Conservation (phyloP, 2,888 invertebrate species). For the Acrocyrtus sp. region DNA sequence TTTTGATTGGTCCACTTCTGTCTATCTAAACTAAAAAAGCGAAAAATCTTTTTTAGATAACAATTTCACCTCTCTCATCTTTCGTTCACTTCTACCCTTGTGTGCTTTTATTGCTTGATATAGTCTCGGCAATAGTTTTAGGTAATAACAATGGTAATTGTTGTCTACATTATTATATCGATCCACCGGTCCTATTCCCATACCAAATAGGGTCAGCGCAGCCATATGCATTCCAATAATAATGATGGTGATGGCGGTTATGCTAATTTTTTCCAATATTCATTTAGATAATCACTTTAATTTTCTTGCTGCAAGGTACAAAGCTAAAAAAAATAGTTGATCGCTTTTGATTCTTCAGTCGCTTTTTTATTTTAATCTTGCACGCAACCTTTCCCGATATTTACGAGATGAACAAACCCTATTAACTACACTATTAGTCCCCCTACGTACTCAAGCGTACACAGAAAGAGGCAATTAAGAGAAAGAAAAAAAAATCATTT, state of each 20-base stretch:
- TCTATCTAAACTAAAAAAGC: conserved; percentile 27
- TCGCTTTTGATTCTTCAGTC: conserved; percentile 13
- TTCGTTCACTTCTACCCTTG: background rate
- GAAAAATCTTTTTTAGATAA: too few species aligned
- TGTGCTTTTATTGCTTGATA: background rate
- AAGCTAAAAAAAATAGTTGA: conserved; percentile 14
- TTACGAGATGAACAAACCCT: background rate
- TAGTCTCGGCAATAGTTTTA: background rate
- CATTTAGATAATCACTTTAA: conserved; percentile 49
- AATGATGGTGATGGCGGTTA: conserved; percentile 27
- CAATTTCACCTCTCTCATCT: conserved; percentile 2
- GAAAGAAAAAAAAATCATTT: background rate
- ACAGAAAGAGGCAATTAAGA: background rate
- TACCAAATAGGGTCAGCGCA: conserved; percentile 7
- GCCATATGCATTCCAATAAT: background rate
- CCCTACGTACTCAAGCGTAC: background rate
- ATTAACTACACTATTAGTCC: background rate
- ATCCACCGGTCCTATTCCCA: too few species aligned
- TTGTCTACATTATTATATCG: background rate
- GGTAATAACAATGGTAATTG: background rate
- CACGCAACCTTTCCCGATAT: conserved; percentile 1
- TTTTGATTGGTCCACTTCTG: conserved; percentile 55
- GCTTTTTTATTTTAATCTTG: background rate
- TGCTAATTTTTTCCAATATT: conserved; percentile 51
- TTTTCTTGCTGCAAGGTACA: conserved; percentile 40